Evolutionary conservation across 1,140 invertebrate species (phyloP).

Genomic region (Pachypeltis micranthus): DNA sequence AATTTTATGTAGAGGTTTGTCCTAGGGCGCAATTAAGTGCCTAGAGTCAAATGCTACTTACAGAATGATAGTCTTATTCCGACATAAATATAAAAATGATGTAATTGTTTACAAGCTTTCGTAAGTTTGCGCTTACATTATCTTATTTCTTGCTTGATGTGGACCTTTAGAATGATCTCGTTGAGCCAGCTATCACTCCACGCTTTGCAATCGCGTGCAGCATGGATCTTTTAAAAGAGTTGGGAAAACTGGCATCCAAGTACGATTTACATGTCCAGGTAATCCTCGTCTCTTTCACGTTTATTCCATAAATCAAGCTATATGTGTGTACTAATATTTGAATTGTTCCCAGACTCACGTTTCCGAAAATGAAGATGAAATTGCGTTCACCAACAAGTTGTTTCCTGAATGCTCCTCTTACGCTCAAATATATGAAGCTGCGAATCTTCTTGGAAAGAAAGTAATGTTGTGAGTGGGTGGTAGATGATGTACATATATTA

Average conservation of each 20-base stretch:
- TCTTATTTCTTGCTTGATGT: conserved; percentile 13
- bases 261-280: conserved; percentile 66
- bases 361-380: conserved; percentile 65
- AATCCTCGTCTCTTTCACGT: too few relatives aligned
- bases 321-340: background rate
- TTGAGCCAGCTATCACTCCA: conserved; percentile 73
- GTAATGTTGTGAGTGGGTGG: too few relatives aligned
- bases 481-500: too few relatives aligned
- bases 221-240: conserved; percentile 49
- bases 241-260: conserved; percentile 55
- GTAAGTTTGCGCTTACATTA: background rate
- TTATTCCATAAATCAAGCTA: conserved; percentile 8
- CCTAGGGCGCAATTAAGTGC: too few relatives aligned
- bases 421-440: conserved; percentile 60
- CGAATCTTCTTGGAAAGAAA: conserved; percentile 58
- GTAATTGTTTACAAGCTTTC: too few relatives aligned
- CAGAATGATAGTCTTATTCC: too few relatives aligned
- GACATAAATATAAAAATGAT: too few relatives aligned
- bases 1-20: too few relatives aligned
- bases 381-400: conserved; percentile 46
- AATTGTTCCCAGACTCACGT: conserved; percentile 60
- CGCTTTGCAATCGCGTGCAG: conserved; percentile 74
- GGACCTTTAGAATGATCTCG: conserved; percentile 49
- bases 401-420: conserved; percentile 51
- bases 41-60: too few relatives aligned